Conservation (phyloP, 30 jellyfish, hydroid and myxozoan genomes). For the Calvadosia cruxmelitensis region DNA sequence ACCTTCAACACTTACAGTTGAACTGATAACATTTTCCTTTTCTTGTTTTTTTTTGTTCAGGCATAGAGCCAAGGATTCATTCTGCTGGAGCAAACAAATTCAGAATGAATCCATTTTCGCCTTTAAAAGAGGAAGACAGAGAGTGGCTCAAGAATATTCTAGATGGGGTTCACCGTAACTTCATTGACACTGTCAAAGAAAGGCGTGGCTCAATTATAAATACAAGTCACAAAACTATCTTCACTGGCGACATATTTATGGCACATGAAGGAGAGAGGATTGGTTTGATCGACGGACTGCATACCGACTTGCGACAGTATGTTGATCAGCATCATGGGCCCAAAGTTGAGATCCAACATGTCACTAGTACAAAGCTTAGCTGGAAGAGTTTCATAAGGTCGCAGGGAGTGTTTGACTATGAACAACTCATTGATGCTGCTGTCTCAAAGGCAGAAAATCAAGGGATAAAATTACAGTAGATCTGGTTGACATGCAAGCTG, state of each 20-base stretch:
- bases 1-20: too few species aligned
- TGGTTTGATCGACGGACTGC: conserved; percentile 66
- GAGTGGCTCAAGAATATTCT: conserved; percentile 28
- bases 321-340: too few species aligned
- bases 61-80: conserved; percentile 51
- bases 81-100: conserved; percentile 67
- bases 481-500: too few species aligned
- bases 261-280: conserved; percentile 40
- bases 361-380: too few species aligned
- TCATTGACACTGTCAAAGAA: conserved; percentile 44
- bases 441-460: too few species aligned
- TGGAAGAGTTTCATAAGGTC: too few species aligned
- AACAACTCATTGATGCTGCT: too few species aligned
- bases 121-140: conserved; percentile 39
- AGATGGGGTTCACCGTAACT: conserved; percentile 32
- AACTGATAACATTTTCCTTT: background rate
- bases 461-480: too few species aligned
- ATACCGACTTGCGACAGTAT: conserved; percentile 37
- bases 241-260: conserved; percentile 60
- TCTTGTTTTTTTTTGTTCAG: background rate
- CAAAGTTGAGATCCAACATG: too few species aligned
- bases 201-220: conserved; percentile 33
- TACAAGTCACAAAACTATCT: conserved; percentile 32
- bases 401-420: too few species aligned
- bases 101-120: conserved; percentile 50